Conservation (phyloP, 2,888 invertebrate species). For the Conus canariensis region DNA sequence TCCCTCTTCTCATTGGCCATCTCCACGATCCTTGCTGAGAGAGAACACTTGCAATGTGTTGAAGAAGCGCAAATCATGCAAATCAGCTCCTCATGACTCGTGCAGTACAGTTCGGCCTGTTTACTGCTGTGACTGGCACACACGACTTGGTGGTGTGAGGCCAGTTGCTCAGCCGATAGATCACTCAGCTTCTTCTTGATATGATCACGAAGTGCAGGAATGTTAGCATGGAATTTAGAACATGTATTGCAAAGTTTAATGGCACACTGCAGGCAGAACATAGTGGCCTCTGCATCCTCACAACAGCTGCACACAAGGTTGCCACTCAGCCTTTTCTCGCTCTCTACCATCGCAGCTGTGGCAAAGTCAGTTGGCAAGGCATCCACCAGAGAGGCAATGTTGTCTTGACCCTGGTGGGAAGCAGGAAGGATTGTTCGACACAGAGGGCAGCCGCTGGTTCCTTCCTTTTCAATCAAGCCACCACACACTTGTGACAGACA, state of each 20-base stretch:
- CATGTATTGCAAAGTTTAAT: constrained; percentile 1
- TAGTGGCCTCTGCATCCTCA: background rate
- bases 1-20: no score
- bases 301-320: background rate
- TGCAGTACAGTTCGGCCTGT: constrained; percentile 20
- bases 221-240: background rate
- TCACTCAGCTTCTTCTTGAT: background rate
- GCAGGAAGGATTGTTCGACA: background rate
- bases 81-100: background rate
- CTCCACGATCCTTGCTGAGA: no score
- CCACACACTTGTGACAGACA: no score
- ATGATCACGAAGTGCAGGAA: background rate
- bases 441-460: background rate
- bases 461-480: no score
- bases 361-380: constrained; percentile 12
- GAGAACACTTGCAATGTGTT: no score
- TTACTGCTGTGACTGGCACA: background rate
- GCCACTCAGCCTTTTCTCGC: background rate
- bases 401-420: background rate
- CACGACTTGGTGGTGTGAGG: background rate
- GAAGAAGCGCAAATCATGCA: no score
- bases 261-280: background rate
- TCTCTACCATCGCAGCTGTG: background rate
- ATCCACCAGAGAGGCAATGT: background rate
- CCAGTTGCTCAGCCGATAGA: background rate